A percentile compares a stretch with the other conserved stretches of the same genome.
These are phyloP conservation scores for Hypena proboscidalis DNA, from an alignment of 2,888 invertebrate species.

Conservation along the genomic window DNA sequence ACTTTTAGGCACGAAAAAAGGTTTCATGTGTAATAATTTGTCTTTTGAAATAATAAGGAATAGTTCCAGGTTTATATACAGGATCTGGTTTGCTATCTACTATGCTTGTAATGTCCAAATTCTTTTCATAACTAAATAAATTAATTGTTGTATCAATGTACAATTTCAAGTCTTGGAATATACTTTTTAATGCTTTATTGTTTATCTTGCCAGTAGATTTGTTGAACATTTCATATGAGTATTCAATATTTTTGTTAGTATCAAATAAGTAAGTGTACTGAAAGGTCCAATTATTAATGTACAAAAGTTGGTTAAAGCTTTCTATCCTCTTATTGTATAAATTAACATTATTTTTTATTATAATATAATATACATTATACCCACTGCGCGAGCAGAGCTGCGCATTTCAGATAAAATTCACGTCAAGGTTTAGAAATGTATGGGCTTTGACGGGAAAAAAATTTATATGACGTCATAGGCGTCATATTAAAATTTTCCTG, in stretches of 20 bases:
- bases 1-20: conserved; percentile 1
- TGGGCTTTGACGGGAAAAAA: too few species aligned
- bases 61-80: conserved; percentile 6
- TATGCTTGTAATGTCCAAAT: too few species aligned
- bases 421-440: too few species aligned
- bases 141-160: background rate
- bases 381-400: too few species aligned
- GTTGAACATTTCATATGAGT: conserved; percentile 7
- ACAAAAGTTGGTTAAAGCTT: conserved; percentile 6
- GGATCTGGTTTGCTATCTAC: too few species aligned
- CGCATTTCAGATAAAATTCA: too few species aligned
- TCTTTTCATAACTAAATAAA: background rate
- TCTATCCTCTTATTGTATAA: conserved; percentile 13
- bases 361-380: too few species aligned
- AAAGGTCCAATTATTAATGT: conserved; percentile 2
- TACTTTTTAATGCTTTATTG: background rate
- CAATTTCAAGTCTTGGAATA: background rate
- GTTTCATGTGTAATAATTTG: background rate
- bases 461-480: too few species aligned
- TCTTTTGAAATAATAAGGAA: conserved; percentile 9
- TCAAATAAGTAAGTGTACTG: conserved; percentile 8
- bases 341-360: conserved; percentile 3
- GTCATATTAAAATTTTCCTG: too few species aligned
- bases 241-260: conserved; percentile 3
- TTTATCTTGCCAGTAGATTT: conserved; percentile 7